A percentile compares a stretch with the other conserved stretches of the same genome.
These are phyloP conservation scores for Metopia argyrocephala DNA, from an alignment of 2,888 invertebrate species.

Conservation along the genomic window DNA sequence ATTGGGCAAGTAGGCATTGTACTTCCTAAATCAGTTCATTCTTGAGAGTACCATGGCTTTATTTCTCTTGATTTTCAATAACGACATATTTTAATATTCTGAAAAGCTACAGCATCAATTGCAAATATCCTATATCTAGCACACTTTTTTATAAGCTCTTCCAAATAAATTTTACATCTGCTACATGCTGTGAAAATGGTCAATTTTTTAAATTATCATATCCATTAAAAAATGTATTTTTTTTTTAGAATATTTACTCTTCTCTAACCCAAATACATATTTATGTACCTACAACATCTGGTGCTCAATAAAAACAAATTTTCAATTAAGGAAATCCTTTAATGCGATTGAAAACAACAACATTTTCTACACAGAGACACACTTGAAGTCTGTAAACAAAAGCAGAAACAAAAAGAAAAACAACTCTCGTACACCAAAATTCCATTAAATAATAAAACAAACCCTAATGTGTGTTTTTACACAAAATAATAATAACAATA, in stretches of 20 bases:
- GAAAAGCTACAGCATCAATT: too few species aligned
- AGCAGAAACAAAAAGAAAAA: neutral
- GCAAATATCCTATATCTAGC: too few species aligned
- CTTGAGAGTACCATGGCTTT: too few species aligned
- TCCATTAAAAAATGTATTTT: neutral
- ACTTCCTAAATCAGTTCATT: too few species aligned
- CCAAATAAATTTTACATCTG: neutral
- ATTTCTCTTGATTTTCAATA: too few species aligned
- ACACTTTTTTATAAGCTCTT: too few species aligned
- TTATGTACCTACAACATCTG: constrained; percentile 28
- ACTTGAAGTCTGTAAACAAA: neutral
- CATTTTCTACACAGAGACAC: neutral
- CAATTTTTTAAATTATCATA: neutral
- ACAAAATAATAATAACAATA: constrained; percentile 54
- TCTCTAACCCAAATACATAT: neutral
- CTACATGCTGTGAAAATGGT: neutral
- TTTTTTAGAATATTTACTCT: neutral
- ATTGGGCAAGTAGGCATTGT: too few species aligned
- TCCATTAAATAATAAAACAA: constrained; percentile 55
- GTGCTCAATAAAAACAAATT: constrained; percentile 18
- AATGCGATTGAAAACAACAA: constrained; percentile 9
- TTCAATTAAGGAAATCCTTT: constrained; percentile 47
- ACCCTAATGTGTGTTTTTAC: constrained; percentile 48
- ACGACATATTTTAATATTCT: too few species aligned
- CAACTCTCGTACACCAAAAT: constrained; percentile 29